phyloP scores from a whole-genome alignment of 2,888 invertebrate genomes.

The Drosophila koepferae region DNA sequence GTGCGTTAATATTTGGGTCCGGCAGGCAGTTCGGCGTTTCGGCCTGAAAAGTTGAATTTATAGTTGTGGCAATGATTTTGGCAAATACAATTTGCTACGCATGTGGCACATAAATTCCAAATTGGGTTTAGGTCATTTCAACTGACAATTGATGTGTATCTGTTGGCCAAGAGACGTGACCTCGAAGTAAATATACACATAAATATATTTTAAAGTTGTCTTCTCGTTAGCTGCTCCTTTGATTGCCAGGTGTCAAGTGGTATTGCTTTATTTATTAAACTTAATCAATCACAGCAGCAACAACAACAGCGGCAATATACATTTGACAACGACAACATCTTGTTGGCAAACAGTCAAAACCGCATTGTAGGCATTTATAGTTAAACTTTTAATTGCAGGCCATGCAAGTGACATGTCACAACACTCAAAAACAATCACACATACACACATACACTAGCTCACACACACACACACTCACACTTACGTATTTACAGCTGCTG shows the following conservation, averaged over 20 bases:
- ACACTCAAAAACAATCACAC: constrained; percentile 36
- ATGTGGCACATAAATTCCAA: constrained; percentile 57
- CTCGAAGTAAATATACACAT: constrained; percentile 24
- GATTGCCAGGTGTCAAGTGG: constrained; percentile 63
- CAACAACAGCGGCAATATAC: constrained; percentile 1
- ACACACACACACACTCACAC: constrained; percentile 12
- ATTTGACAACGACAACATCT: constrained; percentile 33
- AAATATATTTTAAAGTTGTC: constrained; percentile 30
- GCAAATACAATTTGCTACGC: constrained; percentile 41
- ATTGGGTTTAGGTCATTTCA: constrained; percentile 26
- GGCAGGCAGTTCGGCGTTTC: constrained; percentile 9
- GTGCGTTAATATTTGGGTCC: constrained; percentile 70
- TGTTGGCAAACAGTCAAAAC: constrained; percentile 48
- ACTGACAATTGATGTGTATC: constrained; percentile 64
- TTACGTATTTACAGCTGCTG: constrained; percentile 53
- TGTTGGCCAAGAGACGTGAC: constrained; percentile 14
- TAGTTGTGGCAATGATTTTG: constrained; percentile 46
- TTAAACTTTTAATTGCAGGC: constrained; percentile 71
- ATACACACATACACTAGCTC: not conserved
- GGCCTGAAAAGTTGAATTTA: constrained; percentile 59
- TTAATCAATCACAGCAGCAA: constrained; percentile 65
- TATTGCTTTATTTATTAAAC: constrained; percentile 61
- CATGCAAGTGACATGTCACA: constrained; percentile 66
- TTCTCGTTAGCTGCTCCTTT: constrained; percentile 25
- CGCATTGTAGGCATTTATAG: constrained; percentile 66